A percentile compares a stretch with the other conserved stretches of the same genome.
Conservation (phyloP, 2,113 vertebrate genomes). For the Scopus umbretta region DNA sequence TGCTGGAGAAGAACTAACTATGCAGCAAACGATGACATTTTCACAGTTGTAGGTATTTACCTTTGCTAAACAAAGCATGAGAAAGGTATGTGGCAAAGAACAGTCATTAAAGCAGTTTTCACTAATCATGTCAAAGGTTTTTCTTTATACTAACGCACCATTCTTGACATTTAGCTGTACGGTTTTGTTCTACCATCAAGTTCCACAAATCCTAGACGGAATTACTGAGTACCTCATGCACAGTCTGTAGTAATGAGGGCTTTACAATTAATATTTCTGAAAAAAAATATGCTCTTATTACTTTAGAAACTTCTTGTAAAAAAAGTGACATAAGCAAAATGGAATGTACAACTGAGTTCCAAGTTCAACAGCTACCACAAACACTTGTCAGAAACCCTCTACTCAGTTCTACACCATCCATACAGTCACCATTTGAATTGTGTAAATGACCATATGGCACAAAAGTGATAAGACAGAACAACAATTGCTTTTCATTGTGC, state of each 20-base stretch:
- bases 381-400: background rate
- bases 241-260: background rate
- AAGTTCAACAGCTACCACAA: background rate
- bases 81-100: background rate
- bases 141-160: background rate
- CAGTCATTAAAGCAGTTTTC: background rate
- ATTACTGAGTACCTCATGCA: background rate
- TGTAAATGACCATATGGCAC: background rate
- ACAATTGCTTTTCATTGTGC: background rate
- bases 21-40: background rate
- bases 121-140: background rate
- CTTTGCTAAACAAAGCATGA: background rate
- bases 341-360: background rate
- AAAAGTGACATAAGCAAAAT: background rate
- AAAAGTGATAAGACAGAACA: background rate
- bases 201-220: background rate
- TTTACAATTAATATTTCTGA: background rate
- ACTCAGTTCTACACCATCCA: background rate
- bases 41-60: background rate
- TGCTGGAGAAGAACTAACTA: background rate
- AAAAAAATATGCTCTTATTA: background rate
- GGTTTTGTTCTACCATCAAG: background rate
- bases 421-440: background rate
- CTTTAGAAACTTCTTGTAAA: background rate
- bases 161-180: background rate